A percentile compares a stretch with the other conserved stretches of the same genome.
Conservation (phyloP, 53 echinoderm and acorn worm species). For the Crossaster papposus region DNA sequence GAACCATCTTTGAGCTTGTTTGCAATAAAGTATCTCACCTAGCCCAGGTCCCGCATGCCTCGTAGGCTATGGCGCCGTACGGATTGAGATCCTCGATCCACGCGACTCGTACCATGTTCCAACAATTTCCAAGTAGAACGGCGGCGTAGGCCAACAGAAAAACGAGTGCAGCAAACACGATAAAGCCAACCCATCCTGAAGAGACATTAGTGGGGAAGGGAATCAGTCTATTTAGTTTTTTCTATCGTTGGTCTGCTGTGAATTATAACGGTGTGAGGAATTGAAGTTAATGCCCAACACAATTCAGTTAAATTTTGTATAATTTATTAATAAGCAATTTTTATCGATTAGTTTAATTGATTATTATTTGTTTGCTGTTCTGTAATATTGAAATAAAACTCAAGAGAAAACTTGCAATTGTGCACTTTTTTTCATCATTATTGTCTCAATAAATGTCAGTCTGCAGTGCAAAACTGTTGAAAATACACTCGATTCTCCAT, state of each 20-base stretch:
- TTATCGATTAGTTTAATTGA: too few species aligned
- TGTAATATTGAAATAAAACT: too few species aligned
- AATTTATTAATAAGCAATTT: too few species aligned
- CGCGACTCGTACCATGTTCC: constrained; percentile 47
- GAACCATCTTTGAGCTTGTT: neutral
- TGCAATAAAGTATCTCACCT: constrained; percentile 7
- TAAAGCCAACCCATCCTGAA: constrained; percentile 47
- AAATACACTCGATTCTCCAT: too few species aligned
- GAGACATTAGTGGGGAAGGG: neutral
- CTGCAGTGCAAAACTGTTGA: too few species aligned
- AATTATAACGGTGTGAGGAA: too few species aligned
- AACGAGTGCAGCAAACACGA: constrained; percentile 20
- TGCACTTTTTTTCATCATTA: too few species aligned
- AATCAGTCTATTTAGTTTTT: neutral
- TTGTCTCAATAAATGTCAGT: too few species aligned
- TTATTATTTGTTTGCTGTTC: too few species aligned
- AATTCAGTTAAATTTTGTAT: too few species aligned
- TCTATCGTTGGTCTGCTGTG: neutral
- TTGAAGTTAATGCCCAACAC: too few species aligned
- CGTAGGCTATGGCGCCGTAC: constrained; percentile 56
- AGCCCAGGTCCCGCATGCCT: constrained; percentile 48
- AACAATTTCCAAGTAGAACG: constrained; percentile 48
- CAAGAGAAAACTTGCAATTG: too few species aligned
- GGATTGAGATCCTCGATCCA: constrained; percentile 43
- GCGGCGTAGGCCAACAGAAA: constrained; percentile 48